Conservation (phyloP, 2,113 vertebrate species). For the Oenanthe oenanthe region DNA sequence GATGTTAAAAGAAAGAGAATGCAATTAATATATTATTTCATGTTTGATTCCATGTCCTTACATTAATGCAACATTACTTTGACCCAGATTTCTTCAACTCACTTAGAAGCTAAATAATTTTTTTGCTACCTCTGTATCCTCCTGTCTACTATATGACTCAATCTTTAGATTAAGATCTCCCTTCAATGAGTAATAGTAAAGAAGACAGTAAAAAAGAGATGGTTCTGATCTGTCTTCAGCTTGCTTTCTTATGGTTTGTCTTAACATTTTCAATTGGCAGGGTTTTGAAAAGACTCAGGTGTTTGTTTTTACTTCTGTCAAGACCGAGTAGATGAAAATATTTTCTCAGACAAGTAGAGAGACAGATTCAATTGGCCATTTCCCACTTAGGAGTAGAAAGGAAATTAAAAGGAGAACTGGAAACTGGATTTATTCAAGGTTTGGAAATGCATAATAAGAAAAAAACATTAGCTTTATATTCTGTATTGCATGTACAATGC, state of each 20-base stretch:
- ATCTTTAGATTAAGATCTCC: not conserved
- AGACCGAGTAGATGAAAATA: not conserved
- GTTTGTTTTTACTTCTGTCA: not conserved
- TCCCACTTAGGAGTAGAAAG: not conserved
- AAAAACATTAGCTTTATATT: not conserved
- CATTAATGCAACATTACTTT: not conserved
- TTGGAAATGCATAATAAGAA: not conserved
- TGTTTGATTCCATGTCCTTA: not conserved
- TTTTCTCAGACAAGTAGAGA: not conserved
- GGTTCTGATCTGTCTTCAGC: not conserved
- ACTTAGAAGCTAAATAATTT: not conserved
- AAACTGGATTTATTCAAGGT: not conserved
- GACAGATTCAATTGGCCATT: not conserved
- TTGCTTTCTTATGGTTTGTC: not conserved
- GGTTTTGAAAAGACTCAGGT: not conserved
- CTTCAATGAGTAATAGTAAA: not conserved
- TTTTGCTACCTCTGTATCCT: not conserved
- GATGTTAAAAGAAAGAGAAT: not conserved
- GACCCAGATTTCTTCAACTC: not conserved
- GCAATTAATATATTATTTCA: not conserved
- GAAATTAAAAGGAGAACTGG: not conserved
- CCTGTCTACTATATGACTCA: not conserved
- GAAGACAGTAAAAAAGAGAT: not conserved
- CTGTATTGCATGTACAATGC: accelerated
- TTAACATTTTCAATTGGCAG: not conserved